A percentile compares a stretch with the other conserved stretches of the same genome.
These are phyloP conservation scores for Phataginus tricuspis DNA, from an alignment of 2,797 vertebrate genomes.

Conservation along the genomic window DNA sequence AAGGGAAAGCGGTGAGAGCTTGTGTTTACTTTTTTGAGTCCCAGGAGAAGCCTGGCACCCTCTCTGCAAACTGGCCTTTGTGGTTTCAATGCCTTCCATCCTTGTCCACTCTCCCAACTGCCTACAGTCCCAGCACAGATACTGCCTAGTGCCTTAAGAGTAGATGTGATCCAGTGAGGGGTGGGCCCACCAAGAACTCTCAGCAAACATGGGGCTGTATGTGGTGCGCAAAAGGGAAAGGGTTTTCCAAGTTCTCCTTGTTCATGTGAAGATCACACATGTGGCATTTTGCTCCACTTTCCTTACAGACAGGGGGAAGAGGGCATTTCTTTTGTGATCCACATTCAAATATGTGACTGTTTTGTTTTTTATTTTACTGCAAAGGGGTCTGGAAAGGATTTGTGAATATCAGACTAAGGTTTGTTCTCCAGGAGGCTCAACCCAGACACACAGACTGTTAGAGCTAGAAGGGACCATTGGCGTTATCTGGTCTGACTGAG, in stretches of 20 bases:
- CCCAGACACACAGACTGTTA: not conserved
- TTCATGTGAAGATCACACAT: not conserved
- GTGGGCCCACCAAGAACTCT: not conserved
- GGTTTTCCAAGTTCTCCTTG: not conserved
- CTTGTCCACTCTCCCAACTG: constrained; percentile 1
- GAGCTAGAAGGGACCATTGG: not conserved
- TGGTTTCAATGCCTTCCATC: not conserved
- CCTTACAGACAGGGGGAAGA: not conserved
- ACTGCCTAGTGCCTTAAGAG: constrained; percentile 78
- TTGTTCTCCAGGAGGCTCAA: constrained; percentile 2
- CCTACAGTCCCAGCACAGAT: constrained; percentile 64
- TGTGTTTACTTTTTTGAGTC: constrained; percentile 20
- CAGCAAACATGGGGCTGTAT: not conserved
- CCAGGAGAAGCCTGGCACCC: constrained; percentile 42
- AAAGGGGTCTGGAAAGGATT: constrained; percentile 29
- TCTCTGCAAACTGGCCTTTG: constrained; percentile 50
- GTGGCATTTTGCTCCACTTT: not conserved
- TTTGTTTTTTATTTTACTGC: constrained; percentile 17
- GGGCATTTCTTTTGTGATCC: constrained; percentile 43
- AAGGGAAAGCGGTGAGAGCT: not conserved
- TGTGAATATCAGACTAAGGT: not conserved
- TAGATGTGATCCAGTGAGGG: constrained; percentile 14
- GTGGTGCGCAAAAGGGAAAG: not conserved
- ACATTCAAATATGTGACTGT: constrained; percentile 28
- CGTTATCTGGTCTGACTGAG: not conserved